Evolutionary conservation across 2,888 invertebrate genomes (phyloP).

Genomic region (Petrolisthes manimaculis): DNA sequence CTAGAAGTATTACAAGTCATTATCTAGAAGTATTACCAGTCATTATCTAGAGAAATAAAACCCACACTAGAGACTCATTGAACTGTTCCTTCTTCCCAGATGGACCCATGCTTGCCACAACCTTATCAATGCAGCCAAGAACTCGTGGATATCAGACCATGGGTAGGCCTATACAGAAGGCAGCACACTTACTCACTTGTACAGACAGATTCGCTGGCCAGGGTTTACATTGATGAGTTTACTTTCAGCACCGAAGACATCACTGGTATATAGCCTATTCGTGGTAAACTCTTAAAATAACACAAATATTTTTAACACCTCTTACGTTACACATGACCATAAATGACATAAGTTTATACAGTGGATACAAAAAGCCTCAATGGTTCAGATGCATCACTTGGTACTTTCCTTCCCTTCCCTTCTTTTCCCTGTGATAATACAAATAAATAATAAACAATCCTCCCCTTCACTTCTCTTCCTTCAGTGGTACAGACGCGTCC

Average conservation of each 20-base stretch:
- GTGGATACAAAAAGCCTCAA: too few relatives aligned
- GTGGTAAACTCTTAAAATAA: neutral
- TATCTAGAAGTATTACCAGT: too few relatives aligned
- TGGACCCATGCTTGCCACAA: slow-evolving; percentile 26
- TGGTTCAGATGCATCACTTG: too few relatives aligned
- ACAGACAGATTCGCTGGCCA: neutral
- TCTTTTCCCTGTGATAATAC: too few relatives aligned
- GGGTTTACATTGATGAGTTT: slow-evolving; percentile 25
- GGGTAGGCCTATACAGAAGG: neutral
- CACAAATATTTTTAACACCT: neutral
- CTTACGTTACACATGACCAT: too few relatives aligned
- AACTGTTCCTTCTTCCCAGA: neutral
- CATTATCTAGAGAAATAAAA: too few relatives aligned
- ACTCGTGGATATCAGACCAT: slow-evolving; percentile 5
- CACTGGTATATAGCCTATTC: slow-evolving; percentile 17
- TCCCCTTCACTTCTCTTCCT: neutral
- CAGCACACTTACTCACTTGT: neutral
- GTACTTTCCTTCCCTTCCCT: too few relatives aligned
- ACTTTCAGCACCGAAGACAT: neutral
- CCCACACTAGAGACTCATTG: too few relatives aligned
- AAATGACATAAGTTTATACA: too few relatives aligned
- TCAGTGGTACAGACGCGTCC: slow-evolving; percentile 36
- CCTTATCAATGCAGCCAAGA: neutral
- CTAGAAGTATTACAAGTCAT: too few relatives aligned
- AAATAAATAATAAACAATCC: too few relatives aligned